Conservation (phyloP, 2,888 invertebrate genomes). For the Drosophila tanythrix region DNA sequence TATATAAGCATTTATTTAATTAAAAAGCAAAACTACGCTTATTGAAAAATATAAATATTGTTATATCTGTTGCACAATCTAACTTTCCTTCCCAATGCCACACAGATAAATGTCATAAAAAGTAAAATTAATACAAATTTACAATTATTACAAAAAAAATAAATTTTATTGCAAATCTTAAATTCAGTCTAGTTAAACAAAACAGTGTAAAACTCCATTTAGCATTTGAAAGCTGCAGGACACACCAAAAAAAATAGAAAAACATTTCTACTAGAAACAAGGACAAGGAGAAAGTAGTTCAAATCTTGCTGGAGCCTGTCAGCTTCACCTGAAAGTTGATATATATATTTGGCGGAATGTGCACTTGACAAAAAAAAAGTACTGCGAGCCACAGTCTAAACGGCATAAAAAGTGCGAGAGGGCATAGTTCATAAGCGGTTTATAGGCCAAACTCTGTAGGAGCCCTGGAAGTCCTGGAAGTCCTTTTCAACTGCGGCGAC, state of each 20-base stretch:
- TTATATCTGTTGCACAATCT: background rate
- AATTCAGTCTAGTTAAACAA: background rate
- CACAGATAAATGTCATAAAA: background rate
- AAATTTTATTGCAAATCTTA: background rate
- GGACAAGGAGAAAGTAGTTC: conserved; percentile 9
- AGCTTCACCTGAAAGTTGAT: conserved; percentile 30
- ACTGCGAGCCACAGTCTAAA: background rate
- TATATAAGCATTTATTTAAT: background rate
- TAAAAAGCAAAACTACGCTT: background rate
- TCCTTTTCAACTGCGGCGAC: background rate
- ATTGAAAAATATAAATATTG: background rate
- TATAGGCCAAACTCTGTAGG: background rate
- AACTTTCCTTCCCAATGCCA: background rate
- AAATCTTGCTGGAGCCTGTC: conserved; percentile 19
- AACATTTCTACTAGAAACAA: background rate
- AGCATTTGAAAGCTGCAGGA: background rate
- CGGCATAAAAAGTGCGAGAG: background rate
- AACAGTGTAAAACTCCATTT: background rate
- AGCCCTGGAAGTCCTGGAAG: background rate
- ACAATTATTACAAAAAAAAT: background rate
- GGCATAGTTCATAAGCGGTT: background rate
- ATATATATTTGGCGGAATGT: conserved; percentile 22
- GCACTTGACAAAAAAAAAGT: conserved; percentile 29
- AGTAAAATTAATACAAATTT: background rate
- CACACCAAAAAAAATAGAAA: background rate